phyloP scores from a whole-genome alignment of 2,888 invertebrate species.

The Emesis furor region DNA sequence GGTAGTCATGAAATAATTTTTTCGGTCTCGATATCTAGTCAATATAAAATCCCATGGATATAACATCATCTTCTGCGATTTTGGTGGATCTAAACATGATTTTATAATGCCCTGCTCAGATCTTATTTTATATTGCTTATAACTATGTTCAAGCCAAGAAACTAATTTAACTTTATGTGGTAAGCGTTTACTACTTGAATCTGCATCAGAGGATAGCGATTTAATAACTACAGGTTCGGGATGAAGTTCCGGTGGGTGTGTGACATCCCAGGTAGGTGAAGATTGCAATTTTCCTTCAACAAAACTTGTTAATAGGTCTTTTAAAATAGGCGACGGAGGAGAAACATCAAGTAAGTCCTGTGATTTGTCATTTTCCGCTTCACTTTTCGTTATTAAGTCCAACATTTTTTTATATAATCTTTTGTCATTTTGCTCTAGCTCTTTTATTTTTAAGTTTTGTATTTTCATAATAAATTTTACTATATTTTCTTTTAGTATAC shows the following conservation, averaged over 20 bases:
- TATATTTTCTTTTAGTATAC: constrained; percentile 82
- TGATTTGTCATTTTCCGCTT: constrained; percentile 37
- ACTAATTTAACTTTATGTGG: constrained; percentile 80
- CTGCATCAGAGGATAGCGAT: neutral
- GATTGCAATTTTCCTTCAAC: neutral
- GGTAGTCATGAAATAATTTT: constrained; percentile 85
- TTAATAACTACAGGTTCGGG: neutral
- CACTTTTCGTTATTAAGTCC: constrained; percentile 44
- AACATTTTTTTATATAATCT: constrained; percentile 81
- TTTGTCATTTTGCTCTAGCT: constrained; percentile 85
- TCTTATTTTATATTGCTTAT: constrained; percentile 83
- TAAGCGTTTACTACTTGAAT: constrained; percentile 61
- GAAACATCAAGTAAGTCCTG: neutral
- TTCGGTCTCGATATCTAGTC: constrained; percentile 83
- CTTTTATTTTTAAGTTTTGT: constrained; percentile 82
- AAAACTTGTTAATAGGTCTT: constrained; percentile 16
- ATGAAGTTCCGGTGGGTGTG: too few species aligned
- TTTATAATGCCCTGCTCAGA: constrained; percentile 78
- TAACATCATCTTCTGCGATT: constrained; percentile 81
- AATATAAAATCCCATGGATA: constrained; percentile 86
- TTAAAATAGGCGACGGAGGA: neutral
- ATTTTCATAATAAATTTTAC: constrained; percentile 80
- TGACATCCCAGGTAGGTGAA: neutral
- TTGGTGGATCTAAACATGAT: constrained; percentile 81
- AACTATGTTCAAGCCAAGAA: constrained; percentile 85